phyloP scores from a whole-genome alignment of 1,140 invertebrate species.

The Drosophila guanche region DNA sequence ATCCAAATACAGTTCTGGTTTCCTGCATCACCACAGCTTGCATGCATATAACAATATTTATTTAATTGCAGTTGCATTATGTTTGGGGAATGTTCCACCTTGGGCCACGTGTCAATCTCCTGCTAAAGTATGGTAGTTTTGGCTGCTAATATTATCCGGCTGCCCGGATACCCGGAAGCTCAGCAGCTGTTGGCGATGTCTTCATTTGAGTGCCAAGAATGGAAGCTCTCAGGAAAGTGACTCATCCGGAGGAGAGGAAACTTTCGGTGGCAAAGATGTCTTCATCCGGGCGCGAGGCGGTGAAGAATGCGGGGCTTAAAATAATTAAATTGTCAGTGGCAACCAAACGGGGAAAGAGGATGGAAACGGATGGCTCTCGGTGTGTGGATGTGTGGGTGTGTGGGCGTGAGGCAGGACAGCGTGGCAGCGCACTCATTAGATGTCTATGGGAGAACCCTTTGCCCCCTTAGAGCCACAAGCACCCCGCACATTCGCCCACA shows the following conservation, averaged over 20 bases:
- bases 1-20: too few species aligned
- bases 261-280: conserved; percentile 31
- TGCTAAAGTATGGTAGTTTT: too few species aligned
- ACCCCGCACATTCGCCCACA: conserved; percentile 1
- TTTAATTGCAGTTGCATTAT: too few species aligned
- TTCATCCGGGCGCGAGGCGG: conserved; percentile 9
- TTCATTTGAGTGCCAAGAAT: background rate
- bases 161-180: too few species aligned
- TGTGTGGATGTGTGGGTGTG: background rate
- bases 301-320: conserved; percentile 61
- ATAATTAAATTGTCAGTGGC: conserved; percentile 79
- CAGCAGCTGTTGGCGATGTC: too few species aligned
- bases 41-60: too few species aligned
- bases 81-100: too few species aligned
- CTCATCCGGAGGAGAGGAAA: conserved; percentile 8
- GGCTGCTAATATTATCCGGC: too few species aligned
- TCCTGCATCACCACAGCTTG: too few species aligned
- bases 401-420: background rate
- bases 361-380: background rate
- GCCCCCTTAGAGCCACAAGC: conserved; percentile 5
- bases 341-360: conserved; percentile 50
- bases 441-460: conserved; percentile 63
- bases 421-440: conserved; percentile 50
- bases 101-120: too few species aligned
- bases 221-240: background rate